A percentile compares a stretch with the other conserved stretches of the same genome.
These are phyloP conservation scores for Centropristis striata DNA, from an alignment of 2,113 vertebrate genomes.

Conservation along the genomic window DNA sequence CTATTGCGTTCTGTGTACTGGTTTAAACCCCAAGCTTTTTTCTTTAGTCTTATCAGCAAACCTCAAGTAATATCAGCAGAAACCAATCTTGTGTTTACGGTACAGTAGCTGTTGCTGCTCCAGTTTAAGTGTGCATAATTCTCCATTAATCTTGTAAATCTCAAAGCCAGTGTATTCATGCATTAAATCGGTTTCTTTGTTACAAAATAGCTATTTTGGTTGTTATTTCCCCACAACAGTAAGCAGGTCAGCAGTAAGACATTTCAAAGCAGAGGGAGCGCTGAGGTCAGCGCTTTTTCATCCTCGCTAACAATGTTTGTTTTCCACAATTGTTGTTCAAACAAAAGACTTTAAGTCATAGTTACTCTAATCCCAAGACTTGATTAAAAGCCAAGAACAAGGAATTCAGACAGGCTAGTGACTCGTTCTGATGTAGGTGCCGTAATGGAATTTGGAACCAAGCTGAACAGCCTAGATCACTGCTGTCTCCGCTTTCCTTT, in stretches of 20 bases:
- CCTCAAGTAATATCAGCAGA: slow-evolving; percentile 34
- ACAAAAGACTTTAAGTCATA: slow-evolving; percentile 41
- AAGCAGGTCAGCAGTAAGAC: slow-evolving; percentile 25
- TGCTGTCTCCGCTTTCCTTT: slow-evolving; percentile 44
- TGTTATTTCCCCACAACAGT: slow-evolving; percentile 14
- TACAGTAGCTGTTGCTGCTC: slow-evolving; percentile 57
- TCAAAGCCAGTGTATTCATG: slow-evolving; percentile 53
- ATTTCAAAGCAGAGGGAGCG: slow-evolving; percentile 26
- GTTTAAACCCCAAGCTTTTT: slow-evolving; percentile 3
- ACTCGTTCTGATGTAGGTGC: slow-evolving; percentile 51
- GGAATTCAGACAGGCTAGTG: slow-evolving; percentile 32
- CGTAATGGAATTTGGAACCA: slow-evolving; percentile 57
- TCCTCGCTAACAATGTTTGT: slow-evolving; percentile 36
- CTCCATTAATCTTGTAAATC: slow-evolving; percentile 61
- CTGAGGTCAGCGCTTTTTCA: slow-evolving; percentile 32
- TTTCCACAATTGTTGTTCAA: slow-evolving; percentile 34
- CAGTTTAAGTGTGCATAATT: slow-evolving; percentile 59
- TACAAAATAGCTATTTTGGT: slow-evolving; percentile 37
- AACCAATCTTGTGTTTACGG: slow-evolving; percentile 46
- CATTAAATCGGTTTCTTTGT: slow-evolving; percentile 49
- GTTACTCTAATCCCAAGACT: slow-evolving; percentile 39
- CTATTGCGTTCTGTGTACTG: slow-evolving; percentile 3
- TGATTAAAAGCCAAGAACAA: slow-evolving; percentile 52
- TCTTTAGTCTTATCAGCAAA: slow-evolving; percentile 26
- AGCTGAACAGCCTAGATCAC: slow-evolving; percentile 37